Evolutionary conservation across 2,113 vertebrate species (phyloP), one percentile per base, ranked within the genome.

Genomic region (Chroicocephalus ridibundus): DNA sequence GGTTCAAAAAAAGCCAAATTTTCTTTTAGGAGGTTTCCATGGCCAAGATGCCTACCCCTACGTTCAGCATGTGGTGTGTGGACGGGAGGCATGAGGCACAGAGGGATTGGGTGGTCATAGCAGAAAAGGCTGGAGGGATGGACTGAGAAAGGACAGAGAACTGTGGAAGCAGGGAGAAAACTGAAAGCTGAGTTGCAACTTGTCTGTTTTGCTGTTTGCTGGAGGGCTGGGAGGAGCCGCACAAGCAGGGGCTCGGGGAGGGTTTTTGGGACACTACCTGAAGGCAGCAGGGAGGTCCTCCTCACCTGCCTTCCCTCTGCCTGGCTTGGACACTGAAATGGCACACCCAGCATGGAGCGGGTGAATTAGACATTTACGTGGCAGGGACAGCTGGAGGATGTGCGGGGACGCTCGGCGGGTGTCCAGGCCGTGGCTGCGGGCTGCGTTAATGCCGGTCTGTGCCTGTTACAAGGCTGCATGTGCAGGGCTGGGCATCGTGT

Each of bases 201-300:
- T 8, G 31, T 74, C 54, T 19, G 8, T 14, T 6, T 46, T 60
- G 31, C 55, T 78, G 13, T 83, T 81, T 38, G 36, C 69, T 62
- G 46, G 19, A 10, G 20, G 54, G 68, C 4, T 1, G 3, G 29
- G 40, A 69, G 46, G 31, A 76, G 40, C 47, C 6, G 0, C 22
- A 5, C 1, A 0, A 7, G 1, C 52, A 51, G 52, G 19, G 29
- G 2, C 36, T 62, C 0, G 0, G 11, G 40, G 6, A 38, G 47
- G 21, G 15, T 26, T 65, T 49, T 27, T 22, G 42, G 55, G 27
- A 9, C 11, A 9, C 15, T 57, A 2, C 25, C 26, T 22, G n/a
- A 27, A 15, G 40, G 13, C 1, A 2, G 4, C 31, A 34, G n/a
- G 36, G 70, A 86, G 46, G 15, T 36, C 49, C 11, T 66, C 8